phyloP scores from a whole-genome alignment of 2,113 vertebrate species.

The Mormyrus lacerda region DNA sequence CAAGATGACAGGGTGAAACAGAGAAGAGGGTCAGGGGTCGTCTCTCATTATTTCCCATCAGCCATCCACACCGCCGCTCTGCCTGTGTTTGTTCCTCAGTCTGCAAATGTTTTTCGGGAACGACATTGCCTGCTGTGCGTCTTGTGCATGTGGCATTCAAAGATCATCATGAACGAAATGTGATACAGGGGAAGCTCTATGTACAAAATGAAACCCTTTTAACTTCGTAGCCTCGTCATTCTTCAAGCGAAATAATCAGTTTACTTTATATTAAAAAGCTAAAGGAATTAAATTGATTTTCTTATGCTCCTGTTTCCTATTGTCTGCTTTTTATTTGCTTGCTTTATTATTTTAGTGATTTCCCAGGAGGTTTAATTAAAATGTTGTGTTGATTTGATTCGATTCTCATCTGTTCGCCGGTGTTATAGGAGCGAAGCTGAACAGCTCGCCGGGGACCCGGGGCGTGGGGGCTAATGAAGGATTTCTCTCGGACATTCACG shows the following conservation, averaged over 20 bases:
- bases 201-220: background rate
- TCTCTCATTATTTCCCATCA: conserved; percentile 35
- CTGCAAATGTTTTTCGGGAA: background rate
- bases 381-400: background rate
- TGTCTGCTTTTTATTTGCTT: background rate
- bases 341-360: conserved; percentile 3
- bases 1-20: conserved; percentile 23
- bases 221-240: background rate
- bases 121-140: background rate
- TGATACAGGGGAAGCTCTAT: background rate
- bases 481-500: background rate
- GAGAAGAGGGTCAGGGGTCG: conserved; percentile 29
- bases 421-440: background rate
- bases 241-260: background rate
- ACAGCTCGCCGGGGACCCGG: background rate
- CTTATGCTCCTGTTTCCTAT: background rate
- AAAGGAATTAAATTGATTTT: background rate
- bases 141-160: background rate
- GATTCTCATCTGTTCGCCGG: background rate
- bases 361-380: background rate
- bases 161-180: background rate
- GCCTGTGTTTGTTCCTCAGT: background rate
- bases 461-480: background rate
- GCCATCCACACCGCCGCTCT: background rate
- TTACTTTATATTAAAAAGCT: background rate